Evolutionary conservation across 2,888 invertebrate genomes (phyloP).

Genomic region (Automeris io): DNA sequence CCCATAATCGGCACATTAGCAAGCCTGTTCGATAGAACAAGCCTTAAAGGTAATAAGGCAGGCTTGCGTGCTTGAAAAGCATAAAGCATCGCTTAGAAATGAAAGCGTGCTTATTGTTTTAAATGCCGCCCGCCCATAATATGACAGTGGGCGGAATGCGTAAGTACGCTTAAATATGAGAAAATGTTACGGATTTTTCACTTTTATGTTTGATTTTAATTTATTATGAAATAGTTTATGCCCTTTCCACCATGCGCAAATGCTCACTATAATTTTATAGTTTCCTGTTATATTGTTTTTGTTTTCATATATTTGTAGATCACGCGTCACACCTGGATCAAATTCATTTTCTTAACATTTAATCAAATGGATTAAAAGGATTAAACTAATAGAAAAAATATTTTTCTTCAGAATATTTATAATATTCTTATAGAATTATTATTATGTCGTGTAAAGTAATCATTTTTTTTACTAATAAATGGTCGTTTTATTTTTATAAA

Average conservation of each 20-base stretch:
- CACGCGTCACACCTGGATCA: too few relatives aligned
- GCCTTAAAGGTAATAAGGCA: slow-evolving; percentile 22
- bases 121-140: slow-evolving; percentile 64
- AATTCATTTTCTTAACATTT: too few relatives aligned
- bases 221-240: background rate
- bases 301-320: too few relatives aligned
- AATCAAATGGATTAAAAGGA: too few relatives aligned
- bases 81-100: slow-evolving; percentile 59
- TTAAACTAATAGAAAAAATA: too few relatives aligned
- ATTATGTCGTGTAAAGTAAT: too few relatives aligned
- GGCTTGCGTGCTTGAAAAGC: slow-evolving; percentile 49
- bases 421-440: too few relatives aligned
- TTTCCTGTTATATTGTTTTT: background rate
- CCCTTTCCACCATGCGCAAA: background rate
- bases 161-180: slow-evolving; percentile 21
- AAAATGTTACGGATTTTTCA: slow-evolving; percentile 9
- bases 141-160: slow-evolving; percentile 60
- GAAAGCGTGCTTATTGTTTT: slow-evolving; percentile 70
- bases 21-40: slow-evolving; percentile 29
- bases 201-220: background rate
- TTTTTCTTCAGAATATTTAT: too few relatives aligned
- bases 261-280: background rate
- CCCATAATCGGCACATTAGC: slow-evolving; percentile 31
- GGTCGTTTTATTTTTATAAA: too few relatives aligned
- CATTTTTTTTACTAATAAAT: too few relatives aligned